These are phyloP conservation scores for Pelusios castaneus DNA, from an alignment of 2,113 vertebrate species.

Conservation along the genomic window DNA sequence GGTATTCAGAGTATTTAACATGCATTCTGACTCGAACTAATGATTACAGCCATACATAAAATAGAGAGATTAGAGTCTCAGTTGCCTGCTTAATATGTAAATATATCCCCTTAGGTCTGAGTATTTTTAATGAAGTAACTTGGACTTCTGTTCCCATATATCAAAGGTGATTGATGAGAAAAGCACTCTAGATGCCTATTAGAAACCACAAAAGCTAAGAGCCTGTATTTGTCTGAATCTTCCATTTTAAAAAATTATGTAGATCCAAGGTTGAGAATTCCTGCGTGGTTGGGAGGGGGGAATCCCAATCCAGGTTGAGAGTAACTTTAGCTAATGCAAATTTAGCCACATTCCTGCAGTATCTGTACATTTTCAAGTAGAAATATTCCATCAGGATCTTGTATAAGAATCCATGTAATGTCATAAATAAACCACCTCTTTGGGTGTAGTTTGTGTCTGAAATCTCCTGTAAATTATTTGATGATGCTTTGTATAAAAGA, in stretches of 20 bases:
- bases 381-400: conserved; percentile 64
- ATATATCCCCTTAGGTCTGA: conserved; percentile 74
- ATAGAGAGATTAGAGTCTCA: conserved; percentile 73
- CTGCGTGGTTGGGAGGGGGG: conserved; percentile 33
- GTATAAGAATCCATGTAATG: conserved; percentile 34
- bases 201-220: conserved; percentile 11
- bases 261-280: conserved; percentile 47
- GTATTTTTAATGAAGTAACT: conserved; percentile 77
- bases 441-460: conserved; percentile 41
- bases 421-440: conserved; percentile 63
- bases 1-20: conserved; percentile 64
- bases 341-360: conserved; percentile 41
- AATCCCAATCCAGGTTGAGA: conserved; percentile 26
- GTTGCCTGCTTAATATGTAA: conserved; percentile 82
- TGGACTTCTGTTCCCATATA: conserved; percentile 65
- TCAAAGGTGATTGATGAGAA: conserved; percentile 71
- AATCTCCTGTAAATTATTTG: conserved; percentile 39
- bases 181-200: conserved; percentile 54
- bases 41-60: conserved; percentile 67
- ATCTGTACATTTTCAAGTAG: conserved; percentile 68
- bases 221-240: conserved; percentile 37
- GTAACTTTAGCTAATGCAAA: conserved; percentile 70
- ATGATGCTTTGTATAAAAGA: not conserved
- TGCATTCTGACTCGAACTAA: conserved; percentile 63
- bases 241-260: conserved; percentile 24